These are phyloP conservation scores for Aradophagus sp. DNA, from an alignment of 1,140 invertebrate genomes.

Conservation along the genomic window DNA sequence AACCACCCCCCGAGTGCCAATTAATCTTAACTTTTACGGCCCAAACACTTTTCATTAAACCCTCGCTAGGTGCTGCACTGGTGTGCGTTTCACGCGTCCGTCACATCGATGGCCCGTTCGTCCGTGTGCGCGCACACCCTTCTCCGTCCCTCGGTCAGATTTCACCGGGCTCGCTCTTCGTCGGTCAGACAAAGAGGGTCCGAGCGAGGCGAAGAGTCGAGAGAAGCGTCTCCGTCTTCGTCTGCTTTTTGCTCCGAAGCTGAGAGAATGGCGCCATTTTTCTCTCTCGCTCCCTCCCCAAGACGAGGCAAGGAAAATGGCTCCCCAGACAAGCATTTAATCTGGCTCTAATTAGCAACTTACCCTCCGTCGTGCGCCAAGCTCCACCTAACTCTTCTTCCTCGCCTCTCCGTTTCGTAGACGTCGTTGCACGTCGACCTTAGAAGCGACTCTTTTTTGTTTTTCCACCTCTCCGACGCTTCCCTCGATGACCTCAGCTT, in stretches of 20 bases:
- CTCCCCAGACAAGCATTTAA: constrained; percentile 74
- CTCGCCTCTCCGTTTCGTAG: constrained; percentile 40
- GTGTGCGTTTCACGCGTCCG: constrained; percentile 17
- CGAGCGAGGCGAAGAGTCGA: not conserved
- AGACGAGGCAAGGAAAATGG: constrained; percentile 70
- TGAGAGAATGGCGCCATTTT: constrained; percentile 5
- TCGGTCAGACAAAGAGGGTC: constrained; percentile 10
- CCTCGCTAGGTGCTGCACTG: constrained; percentile 54
- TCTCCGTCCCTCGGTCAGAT: constrained; percentile 12
- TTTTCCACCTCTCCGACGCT: constrained; percentile 16
- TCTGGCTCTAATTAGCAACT: constrained; percentile 75
- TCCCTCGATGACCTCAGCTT: not conserved
- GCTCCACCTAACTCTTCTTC: constrained; percentile 54
- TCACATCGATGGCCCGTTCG: not conserved
- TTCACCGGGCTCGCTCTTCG: constrained; percentile 3
- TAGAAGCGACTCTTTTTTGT: constrained; percentile 29
- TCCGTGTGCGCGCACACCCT: not conserved
- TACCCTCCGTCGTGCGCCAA: constrained; percentile 61
- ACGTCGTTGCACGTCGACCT: constrained; percentile 23
- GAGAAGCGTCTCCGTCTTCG: constrained; percentile 28
- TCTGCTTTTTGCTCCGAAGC: constrained; percentile 10
- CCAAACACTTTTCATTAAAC: constrained; percentile 75
- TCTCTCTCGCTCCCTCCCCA: constrained; percentile 31
- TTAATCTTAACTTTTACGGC: constrained; percentile 75
- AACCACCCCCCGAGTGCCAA: constrained; percentile 73